phyloP scores from a whole-genome alignment of 1,140 invertebrate genomes.

The Megathymus violae region DNA sequence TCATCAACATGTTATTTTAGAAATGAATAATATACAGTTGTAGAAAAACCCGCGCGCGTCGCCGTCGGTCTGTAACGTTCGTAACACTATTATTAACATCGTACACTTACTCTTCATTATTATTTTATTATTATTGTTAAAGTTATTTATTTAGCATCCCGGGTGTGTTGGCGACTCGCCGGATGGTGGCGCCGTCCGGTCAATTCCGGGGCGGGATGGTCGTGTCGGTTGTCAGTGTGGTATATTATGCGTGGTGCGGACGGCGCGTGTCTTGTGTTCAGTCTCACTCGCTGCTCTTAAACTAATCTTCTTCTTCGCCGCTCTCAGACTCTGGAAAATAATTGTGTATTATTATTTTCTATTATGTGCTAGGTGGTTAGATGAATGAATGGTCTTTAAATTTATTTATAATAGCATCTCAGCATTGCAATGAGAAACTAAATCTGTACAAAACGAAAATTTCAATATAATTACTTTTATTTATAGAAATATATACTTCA shows the following conservation, averaged over 20 bases:
- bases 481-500: too few relatives aligned
- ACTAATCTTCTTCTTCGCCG: slow-evolving; percentile 77
- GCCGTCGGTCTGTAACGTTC: slow-evolving; percentile 27
- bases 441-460: too few relatives aligned
- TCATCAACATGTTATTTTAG: slow-evolving; percentile 80
- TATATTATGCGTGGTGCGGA: slow-evolving; percentile 41
- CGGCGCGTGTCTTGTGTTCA: slow-evolving; percentile 64
- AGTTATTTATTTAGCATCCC: too few relatives aligned
- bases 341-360: too few relatives aligned
- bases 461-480: too few relatives aligned
- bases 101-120: slow-evolving; percentile 35
- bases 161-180: slow-evolving; percentile 29
- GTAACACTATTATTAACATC: slow-evolving; percentile 36
- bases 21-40: slow-evolving; percentile 79
- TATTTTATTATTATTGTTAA: slow-evolving; percentile 40
- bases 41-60: slow-evolving; percentile 66
- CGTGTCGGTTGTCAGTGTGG: too few relatives aligned
- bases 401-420: too few relatives aligned
- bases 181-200: slow-evolving; percentile 31
- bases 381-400: too few relatives aligned
- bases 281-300: slow-evolving; percentile 80
- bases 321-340: slow-evolving; percentile 70
- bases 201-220: too few relatives aligned
- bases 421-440: too few relatives aligned
- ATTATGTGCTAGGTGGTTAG: too few relatives aligned